Evolutionary conservation across 1,140 invertebrate species (phyloP).

Genomic region (Drosophila bocki): DNA sequence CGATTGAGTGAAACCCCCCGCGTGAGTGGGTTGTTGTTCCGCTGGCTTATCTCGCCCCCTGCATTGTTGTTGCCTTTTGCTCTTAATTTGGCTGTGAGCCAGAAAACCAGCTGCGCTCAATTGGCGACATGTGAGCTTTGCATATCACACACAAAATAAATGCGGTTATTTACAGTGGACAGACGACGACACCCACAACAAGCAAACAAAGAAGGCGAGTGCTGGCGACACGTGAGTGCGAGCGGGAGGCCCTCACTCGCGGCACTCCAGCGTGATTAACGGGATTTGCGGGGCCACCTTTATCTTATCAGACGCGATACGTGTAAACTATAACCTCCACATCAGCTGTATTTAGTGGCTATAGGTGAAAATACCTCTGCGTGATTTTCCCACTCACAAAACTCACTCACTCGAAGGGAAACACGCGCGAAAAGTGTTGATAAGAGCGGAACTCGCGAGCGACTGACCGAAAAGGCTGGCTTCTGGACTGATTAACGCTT

Average conservation of each 20-base stretch:
- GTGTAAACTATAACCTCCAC: conserved; percentile 19
- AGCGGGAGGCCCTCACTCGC: not conserved
- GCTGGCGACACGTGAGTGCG: conserved; percentile 48
- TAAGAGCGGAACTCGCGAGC: conserved; percentile 30
- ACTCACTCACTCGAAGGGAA: conserved; percentile 54
- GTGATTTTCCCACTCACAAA: conserved; percentile 12
- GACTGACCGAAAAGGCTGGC: conserved; percentile 32
- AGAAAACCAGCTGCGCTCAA: conserved; percentile 27
- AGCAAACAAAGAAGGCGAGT: conserved; percentile 16
- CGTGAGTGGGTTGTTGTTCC: conserved; percentile 5
- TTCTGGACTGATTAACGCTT: conserved; percentile 71
- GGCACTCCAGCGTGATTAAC: conserved; percentile 16
- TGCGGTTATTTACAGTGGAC: conserved; percentile 40
- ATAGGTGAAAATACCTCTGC: not conserved
- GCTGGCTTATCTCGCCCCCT: conserved; percentile 13
- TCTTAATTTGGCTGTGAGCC: conserved; percentile 26
- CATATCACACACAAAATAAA: conserved; percentile 34
- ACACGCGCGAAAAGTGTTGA: conserved; percentile 56
- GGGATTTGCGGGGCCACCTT: conserved; percentile 18
- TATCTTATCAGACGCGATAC: conserved; percentile 52
- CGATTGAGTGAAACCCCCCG: conserved; percentile 3
- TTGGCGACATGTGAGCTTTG: conserved; percentile 52
- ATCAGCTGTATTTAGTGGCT: conserved; percentile 26
- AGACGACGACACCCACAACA: conserved; percentile 15
- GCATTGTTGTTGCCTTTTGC: not conserved